Evolutionary conservation across 1,140 invertebrate species (phyloP).

Genomic region (Gryllus bimaculatus): DNA sequence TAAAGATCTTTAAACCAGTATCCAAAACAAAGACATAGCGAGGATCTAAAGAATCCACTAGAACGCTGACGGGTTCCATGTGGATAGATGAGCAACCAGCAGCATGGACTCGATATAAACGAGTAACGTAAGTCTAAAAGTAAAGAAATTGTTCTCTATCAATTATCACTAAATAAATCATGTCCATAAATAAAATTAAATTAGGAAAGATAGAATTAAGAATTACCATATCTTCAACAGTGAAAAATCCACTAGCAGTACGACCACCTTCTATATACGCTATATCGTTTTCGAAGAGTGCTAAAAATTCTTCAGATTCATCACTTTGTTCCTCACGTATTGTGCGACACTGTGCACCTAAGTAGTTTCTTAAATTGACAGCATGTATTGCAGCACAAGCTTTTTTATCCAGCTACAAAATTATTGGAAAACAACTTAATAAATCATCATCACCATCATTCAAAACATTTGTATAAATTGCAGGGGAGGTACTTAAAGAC

Average conservation of each 20-base stretch:
- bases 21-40: slow-evolving; percentile 90
- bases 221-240: slow-evolving; percentile 80
- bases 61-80: slow-evolving; percentile 77
- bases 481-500: too few species aligned
- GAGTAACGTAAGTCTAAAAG: slow-evolving; percentile 63
- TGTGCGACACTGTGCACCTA: slow-evolving; percentile 94
- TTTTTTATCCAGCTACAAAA: slow-evolving; percentile 80
- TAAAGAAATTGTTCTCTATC: slow-evolving; percentile 22
- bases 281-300: slow-evolving; percentile 85
- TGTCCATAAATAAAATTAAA: not conserved
- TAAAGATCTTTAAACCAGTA: slow-evolving; percentile 72
- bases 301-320: slow-evolving; percentile 92
- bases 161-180: not conserved
- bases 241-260: slow-evolving; percentile 94
- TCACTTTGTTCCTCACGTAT: slow-evolving; percentile 93
- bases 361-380: slow-evolving; percentile 91
- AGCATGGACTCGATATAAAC: slow-evolving; percentile 83
- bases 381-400: slow-evolving; percentile 99
- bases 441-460: not conserved
- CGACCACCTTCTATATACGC: slow-evolving; percentile 94
- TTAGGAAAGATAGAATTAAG: slow-evolving; percentile 18
- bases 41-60: slow-evolving; percentile 68
- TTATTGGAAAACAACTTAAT: slow-evolving; percentile 7
- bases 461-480: not conserved
- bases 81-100: slow-evolving; percentile 77